Base-by-base conservation (phyloP, 2,113 vertebrate species). In the Poeciliopsis prolifica region DNA sequence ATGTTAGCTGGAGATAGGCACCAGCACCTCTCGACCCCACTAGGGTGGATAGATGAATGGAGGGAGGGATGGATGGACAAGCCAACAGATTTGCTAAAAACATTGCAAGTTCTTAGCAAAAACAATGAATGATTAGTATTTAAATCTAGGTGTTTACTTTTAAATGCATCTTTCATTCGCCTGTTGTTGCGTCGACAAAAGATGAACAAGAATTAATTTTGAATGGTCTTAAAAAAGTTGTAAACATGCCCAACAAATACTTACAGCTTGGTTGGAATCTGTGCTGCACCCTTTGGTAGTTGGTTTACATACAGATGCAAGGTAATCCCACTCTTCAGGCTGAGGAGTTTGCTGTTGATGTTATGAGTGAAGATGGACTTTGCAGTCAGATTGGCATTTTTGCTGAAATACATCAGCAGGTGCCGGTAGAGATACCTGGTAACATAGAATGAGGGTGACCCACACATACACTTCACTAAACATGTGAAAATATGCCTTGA, bases 281-380 rank as follows among this genome's bases (percentile, higher is more conserved):
- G 94, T 62, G 96, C 95, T 3, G 97, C 94, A 75, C 98, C 97
- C 94, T 97, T 97, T 17, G 97, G 97, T 37, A 98, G 87, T 26
- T 97, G 96, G 90, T 96, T 99, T 87, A 99, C 82, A 74, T 97
- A 99, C 11, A 99, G 95, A 80, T 96, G 95, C 14, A 99, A 29
- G 9, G 89, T 91, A 80, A 93, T 83, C 61, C 94, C 93, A n/a
- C 89, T 94, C 88, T 97, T 98, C 7, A 99, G 75, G 75, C 90
- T 92, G 72, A 98, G 96, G 33, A 99, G 92, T 77, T 91, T 87
- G 0, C 94, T 95, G 72, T 69, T 90, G 74, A 92, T 82, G 70
- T 92, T 94, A 42, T 74, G 83, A 81, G 96, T 94, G 90, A 99
- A 98, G 75, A 98, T 77, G 0, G 97, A 98, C 72, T 94, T 96